phyloP scores from a whole-genome alignment of 2,888 invertebrate genomes.

The Hermaeophaga mercurialis region DNA sequence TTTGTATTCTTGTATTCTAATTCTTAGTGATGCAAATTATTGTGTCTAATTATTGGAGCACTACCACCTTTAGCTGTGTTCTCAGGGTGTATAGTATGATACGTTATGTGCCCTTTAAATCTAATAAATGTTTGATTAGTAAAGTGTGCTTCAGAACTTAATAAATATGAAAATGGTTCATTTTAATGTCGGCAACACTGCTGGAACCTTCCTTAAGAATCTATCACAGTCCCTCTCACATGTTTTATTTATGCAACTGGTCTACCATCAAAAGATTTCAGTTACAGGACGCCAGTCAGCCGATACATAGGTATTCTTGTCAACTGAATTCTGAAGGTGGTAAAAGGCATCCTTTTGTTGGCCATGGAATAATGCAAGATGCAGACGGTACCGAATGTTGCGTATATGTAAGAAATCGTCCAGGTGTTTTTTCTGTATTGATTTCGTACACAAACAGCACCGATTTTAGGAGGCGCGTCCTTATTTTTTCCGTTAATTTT shows the following conservation, averaged over 20 bases:
- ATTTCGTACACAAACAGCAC: conserved; percentile 3
- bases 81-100: too few relatives aligned
- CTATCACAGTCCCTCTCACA: not conserved
- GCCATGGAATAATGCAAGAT: conserved; percentile 37
- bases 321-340: conserved; percentile 29
- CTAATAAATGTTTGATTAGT: too few relatives aligned
- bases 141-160: too few relatives aligned
- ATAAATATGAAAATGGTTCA: too few relatives aligned
- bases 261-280: conserved; percentile 23
- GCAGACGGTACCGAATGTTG: conserved; percentile 49
- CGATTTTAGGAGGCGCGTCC: conserved; percentile 7
- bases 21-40: too few relatives aligned
- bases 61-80: too few relatives aligned
- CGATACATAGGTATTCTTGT: not conserved
- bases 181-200: conserved; percentile 5
- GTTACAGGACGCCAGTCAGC: not conserved
- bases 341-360: conserved; percentile 33
- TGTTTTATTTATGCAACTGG: conserved; percentile 33
- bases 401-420: conserved; percentile 47
- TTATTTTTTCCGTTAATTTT: conserved; percentile 8
- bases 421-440: conserved; percentile 51
- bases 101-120: too few relatives aligned
- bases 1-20: too few relatives aligned
- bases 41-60: too few relatives aligned
- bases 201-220: not conserved